Evolutionary conservation across 2,888 invertebrate genomes (phyloP), one percentile per base, ranked within the genome.

Genomic region (Drosophila picticornis): DNA sequence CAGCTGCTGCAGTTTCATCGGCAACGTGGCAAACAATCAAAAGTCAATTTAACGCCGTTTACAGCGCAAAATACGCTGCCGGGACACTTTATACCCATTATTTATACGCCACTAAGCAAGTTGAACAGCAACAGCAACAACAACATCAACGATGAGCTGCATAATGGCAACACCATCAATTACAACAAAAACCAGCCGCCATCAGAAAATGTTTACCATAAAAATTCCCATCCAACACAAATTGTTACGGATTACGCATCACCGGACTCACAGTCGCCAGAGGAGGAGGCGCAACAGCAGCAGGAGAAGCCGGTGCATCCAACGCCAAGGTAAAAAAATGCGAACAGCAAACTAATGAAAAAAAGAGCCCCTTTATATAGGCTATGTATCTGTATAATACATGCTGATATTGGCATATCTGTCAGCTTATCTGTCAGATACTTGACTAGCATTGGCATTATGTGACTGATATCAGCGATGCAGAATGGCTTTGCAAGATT

Each of bases 61-160:
- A 92, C 93, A 78, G 93, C 94, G 75, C 93, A 93, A 77, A 95
- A 95, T 87, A 94, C 94, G 65, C 82, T 94, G 73, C 94, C 94
- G 25, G 94, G 95, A 63, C 93, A 94, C 75, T 95, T 95, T 90
- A 91, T 94, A 74, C 95, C 94, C 52, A 94, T 94, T 83, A 91
- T 93, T 90, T 93, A 93, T 90, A 88, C 91, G 74, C 91, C 92
- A 90, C 77, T 91, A 84, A 92, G 80, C 91, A 91, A 80, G 25
- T 27, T 25, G 16, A 46, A 46, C 46, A 63, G 61, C 77, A 46
- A 46, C 46, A 63, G 61, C 77, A 70, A 53, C 74, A 77, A 71
- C 67, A 68, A 31, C 75, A 77, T 50, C 67, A 74, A 75, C 72
- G 71, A 72, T 60, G 72, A 82, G 65, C 75, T 75, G 65, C 75